Evolutionary conservation across 1,140 invertebrate genomes (phyloP).

Genomic region (Babylonia areolata): DNA sequence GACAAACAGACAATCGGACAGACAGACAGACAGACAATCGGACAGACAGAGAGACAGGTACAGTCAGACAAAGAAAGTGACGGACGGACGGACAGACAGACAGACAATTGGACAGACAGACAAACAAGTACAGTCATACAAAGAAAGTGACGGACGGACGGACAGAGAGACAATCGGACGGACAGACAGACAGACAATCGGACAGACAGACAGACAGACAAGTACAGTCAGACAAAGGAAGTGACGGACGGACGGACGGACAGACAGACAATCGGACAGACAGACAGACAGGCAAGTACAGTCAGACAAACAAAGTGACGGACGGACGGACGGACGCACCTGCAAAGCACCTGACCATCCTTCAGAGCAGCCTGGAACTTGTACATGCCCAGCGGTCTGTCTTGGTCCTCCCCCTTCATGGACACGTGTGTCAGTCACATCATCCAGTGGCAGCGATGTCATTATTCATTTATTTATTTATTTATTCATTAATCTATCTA

Average conservation of each 20-base stretch:
- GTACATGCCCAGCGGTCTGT: constrained; percentile 47
- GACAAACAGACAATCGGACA: no score
- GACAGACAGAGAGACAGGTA: no score
- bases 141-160: no score
- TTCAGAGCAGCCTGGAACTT: constrained; percentile 78
- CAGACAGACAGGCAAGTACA: constrained; percentile 79
- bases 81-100: no score
- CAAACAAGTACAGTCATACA: not conserved
- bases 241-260: not conserved
- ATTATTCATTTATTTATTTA: no score
- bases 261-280: not conserved
- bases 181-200: not conserved
- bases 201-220: not conserved
- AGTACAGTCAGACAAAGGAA: not conserved
- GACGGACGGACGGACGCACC: constrained; percentile 70
- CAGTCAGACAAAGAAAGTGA: no score
- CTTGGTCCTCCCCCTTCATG: constrained; percentile 45
- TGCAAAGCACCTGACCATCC: constrained; percentile 91
- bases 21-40: no score
- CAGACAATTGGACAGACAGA: not conserved
- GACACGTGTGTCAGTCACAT: no score
- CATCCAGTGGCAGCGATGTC: no score
- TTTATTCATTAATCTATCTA: no score
- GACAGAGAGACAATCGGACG: not conserved
- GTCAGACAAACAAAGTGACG: not conserved